Evolutionary conservation across 2,113 vertebrate species (phyloP).

Genomic region (Irena cyanogastra): DNA sequence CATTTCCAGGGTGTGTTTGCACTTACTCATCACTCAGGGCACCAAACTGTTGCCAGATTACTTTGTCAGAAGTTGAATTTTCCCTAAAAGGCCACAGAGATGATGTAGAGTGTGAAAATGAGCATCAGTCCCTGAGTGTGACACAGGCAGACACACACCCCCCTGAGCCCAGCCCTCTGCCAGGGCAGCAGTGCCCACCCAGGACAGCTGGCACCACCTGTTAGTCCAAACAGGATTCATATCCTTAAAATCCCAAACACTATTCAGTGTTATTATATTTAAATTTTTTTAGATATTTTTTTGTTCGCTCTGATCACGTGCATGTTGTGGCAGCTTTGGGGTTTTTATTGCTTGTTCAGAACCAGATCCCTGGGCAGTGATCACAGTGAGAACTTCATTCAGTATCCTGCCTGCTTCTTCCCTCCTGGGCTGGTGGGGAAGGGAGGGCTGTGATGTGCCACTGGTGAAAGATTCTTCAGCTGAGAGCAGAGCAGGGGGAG

Average conservation of each 20-base stretch:
- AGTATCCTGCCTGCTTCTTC: conserved; percentile 15
- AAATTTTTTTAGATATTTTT: fast-evolving
- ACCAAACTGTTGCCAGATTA: not conserved
- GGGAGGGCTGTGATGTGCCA: not conserved
- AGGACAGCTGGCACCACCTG: not conserved
- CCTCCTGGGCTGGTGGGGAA: not conserved
- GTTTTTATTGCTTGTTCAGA: conserved; percentile 71
- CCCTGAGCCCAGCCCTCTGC: not conserved
- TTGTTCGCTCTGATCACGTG: fast-evolving
- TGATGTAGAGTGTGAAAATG: not conserved
- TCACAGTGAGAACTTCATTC: conserved; percentile 54
- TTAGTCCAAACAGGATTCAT: not conserved
- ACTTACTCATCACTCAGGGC: not conserved
- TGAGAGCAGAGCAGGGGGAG: not conserved
- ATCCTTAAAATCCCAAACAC: not conserved
- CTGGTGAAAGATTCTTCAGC: not conserved
- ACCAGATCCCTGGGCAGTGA: conserved; percentile 72
- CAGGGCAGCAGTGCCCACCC: not conserved
- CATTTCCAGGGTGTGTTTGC: not conserved
- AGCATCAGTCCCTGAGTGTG: fast-evolving
- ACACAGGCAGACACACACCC: not conserved
- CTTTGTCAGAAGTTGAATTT: not conserved
- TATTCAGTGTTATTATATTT: not conserved
- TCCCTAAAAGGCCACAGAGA: not conserved
- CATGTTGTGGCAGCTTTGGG: not conserved